These are phyloP conservation scores for Tetramorium alpestre DNA, from an alignment of 1,140 invertebrate species.

Conservation along the genomic window DNA sequence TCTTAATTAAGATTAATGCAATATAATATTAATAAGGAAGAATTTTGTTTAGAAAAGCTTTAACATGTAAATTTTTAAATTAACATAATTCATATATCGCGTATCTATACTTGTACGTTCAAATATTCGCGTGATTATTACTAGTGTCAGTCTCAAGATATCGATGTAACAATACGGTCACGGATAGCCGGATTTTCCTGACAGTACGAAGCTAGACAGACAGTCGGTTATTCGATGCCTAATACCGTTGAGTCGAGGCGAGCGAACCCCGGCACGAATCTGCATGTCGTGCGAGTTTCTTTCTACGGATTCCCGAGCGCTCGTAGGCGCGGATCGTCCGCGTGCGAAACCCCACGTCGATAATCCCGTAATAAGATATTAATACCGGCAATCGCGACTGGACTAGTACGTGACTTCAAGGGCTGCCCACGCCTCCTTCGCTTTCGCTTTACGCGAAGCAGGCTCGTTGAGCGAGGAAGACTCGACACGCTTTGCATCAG, in stretches of 20 bases:
- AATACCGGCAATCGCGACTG: slow-evolving; percentile 52
- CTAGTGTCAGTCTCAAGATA: not conserved
- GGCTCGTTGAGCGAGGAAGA: slow-evolving; percentile 42
- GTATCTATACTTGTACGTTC: not conserved
- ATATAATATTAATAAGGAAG: not conserved
- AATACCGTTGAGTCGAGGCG: slow-evolving; percentile 15
- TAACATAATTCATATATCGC: not conserved
- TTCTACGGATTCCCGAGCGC: slow-evolving; percentile 46
- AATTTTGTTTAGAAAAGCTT: not conserved
- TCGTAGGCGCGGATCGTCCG: not conserved
- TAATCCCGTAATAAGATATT: slow-evolving; percentile 72
- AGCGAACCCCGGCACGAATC: slow-evolving; percentile 13
- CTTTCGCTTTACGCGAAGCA: slow-evolving; percentile 28
- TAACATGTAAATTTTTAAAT: not conserved
- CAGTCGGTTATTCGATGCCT: slow-evolving; percentile 10
- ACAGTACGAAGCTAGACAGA: not conserved
- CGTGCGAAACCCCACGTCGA: slow-evolving; percentile 60
- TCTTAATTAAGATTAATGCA: not conserved
- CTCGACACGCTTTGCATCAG: slow-evolving; percentile 42
- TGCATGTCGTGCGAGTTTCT: slow-evolving; percentile 42
- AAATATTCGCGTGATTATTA: not conserved
- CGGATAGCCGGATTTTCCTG: slow-evolving; percentile 3
- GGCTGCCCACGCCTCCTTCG: slow-evolving; percentile 34
- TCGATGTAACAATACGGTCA: not conserved
- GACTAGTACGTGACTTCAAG: slow-evolving; percentile 67